Evolutionary conservation across 53 echinoderm and acorn worm genomes (phyloP), one percentile per base, ranked within the genome.

Genomic region (Holothuria scabra): DNA sequence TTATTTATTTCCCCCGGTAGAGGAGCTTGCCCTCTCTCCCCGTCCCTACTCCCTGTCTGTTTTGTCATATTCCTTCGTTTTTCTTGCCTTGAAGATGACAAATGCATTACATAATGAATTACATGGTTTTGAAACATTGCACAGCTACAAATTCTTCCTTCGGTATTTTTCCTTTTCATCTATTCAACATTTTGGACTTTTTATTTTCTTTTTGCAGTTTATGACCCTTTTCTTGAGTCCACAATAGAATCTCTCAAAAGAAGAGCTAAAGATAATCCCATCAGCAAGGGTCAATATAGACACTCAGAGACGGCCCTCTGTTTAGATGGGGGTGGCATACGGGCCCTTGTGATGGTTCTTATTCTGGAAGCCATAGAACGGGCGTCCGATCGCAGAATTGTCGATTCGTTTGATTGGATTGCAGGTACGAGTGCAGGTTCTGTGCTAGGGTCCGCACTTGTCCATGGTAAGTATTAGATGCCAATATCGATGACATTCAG

Each of bases 251-350:
- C 69, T 9, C 34, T 69, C 1, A 69, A 34, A 33, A 41, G 38
- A 34, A 34, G 38, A 69, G 69, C 69, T 0, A 34, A 69, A 34
- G 22, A 12, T 30, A 69, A 41, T 21, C 69, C 69, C 0, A 38
- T 32, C 34, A 69, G 38, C 10, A 69, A 44, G 38, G 69, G 69
- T 37, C 35, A 69, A 34, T 34, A 16, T n/a, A 16, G 31, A 30
- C 69, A 41, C 13, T 19, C 69, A 21, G 96, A 76, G 46, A 76
- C 52, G 25, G 76, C 56, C 25, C 76, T 76, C 28, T 76, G 76
- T 56, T 56, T 76, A 55, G 76, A 76, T 46, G 76, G 76, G 9
- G 76, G 76, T 26, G 76, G 76, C 18, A 56, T 76, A 55, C 52
- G 76, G 18, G 76, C 46, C 28, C n/a, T 76, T 25, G 30, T 76